Evolutionary conservation across 2,113 vertebrate species (phyloP).

Genomic region (Caloenas nicobarica): DNA sequence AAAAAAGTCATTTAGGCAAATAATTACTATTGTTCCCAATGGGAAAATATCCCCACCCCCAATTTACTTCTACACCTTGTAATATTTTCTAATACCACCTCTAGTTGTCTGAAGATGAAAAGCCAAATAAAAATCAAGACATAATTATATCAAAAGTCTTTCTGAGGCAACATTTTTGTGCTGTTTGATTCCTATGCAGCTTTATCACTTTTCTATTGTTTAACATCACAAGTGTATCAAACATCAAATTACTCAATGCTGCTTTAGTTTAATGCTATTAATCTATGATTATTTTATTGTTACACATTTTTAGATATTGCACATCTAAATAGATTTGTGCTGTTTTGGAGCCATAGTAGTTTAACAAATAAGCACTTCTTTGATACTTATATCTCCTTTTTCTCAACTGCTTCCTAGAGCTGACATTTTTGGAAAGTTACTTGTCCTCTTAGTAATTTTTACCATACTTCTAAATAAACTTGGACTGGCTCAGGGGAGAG

Average conservation of each 20-base stretch:
- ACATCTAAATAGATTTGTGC: not conserved
- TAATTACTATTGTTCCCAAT: not conserved
- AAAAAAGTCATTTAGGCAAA: not conserved
- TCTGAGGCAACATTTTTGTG: not conserved
- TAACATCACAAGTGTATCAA: not conserved
- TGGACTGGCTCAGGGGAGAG: not conserved
- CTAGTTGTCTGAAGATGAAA: not conserved
- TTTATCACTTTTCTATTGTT: not conserved
- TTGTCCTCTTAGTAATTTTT: not conserved
- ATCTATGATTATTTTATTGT: not conserved
- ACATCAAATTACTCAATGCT: not conserved
- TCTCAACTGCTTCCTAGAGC: not conserved
- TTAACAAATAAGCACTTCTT: not conserved
- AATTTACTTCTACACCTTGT: not conserved
- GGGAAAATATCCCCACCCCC: not conserved
- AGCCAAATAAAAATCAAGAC: not conserved
- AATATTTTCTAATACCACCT: not conserved
- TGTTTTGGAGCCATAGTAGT: not conserved
- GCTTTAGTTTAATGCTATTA: not conserved
- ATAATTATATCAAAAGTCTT: not conserved
- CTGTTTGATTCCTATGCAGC: not conserved
- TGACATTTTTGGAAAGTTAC: not conserved
- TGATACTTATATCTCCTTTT: not conserved
- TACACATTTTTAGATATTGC: not conserved
- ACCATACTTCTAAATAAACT: not conserved